phyloP scores from a whole-genome alignment of 2,113 vertebrate species.

The Athene noctua region DNA sequence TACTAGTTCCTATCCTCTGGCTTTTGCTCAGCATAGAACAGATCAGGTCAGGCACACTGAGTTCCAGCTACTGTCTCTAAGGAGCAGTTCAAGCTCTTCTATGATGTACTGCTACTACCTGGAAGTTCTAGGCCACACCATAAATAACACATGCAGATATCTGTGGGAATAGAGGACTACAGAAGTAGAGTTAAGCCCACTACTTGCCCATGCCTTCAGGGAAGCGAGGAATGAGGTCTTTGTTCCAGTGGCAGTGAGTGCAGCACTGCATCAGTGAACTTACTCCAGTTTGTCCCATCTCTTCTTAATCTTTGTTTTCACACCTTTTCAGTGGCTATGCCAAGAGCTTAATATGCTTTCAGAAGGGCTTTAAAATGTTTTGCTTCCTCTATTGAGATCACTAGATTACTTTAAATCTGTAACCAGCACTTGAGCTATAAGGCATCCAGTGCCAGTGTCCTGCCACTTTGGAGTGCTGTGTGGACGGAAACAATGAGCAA shows the following conservation, averaged over 20 bases:
- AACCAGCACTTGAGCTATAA: neutral
- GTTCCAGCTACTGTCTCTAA: constrained; percentile 18
- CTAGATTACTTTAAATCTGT: neutral
- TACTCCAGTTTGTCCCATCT: neutral
- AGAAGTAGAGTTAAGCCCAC: neutral
- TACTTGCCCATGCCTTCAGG: neutral
- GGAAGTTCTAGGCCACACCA: neutral
- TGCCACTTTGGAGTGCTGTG: neutral
- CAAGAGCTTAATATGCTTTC: neutral
- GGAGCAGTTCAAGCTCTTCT: neutral
- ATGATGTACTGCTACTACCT: neutral
- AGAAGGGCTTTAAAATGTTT: neutral
- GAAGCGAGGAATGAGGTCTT: neutral
- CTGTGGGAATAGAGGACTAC: neutral
- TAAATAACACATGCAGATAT: neutral
- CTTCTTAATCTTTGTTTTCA: neutral
- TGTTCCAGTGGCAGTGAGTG: neutral
- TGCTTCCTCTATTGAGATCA: neutral
- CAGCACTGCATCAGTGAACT: neutral
- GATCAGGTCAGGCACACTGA: constrained; percentile 7
- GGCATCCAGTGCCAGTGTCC: neutral
- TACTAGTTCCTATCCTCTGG: neutral
- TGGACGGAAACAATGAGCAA: neutral
- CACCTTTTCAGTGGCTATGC: neutral
- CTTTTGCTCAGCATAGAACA: neutral